A percentile compares a stretch with the other conserved stretches of the same genome.
These are phyloP conservation scores for Hybos culiciformis DNA, from an alignment of 2,888 invertebrate genomes.

Conservation along the genomic window DNA sequence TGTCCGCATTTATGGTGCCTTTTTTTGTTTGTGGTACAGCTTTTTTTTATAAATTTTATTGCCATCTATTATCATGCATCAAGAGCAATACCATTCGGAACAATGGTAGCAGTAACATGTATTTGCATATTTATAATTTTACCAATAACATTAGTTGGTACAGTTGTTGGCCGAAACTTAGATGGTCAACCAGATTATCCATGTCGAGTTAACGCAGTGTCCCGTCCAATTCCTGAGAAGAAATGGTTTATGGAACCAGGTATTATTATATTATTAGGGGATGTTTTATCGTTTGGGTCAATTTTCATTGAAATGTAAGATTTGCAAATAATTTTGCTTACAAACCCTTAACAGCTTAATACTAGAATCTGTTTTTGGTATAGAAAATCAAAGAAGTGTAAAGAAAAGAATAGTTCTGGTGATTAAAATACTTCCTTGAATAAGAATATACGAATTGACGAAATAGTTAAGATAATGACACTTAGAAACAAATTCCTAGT, in stretches of 20 bases:
- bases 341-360: too few relatives aligned
- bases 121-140: constrained; percentile 97
- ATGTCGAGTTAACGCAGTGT: constrained; percentile 96
- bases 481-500: too few relatives aligned
- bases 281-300: constrained; percentile 95
- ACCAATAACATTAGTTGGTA: constrained; percentile 90
- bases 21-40: constrained; percentile 90
- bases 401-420: too few relatives aligned
- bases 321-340: too few relatives aligned
- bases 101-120: constrained; percentile 97
- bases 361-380: too few relatives aligned
- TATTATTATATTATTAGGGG: constrained; percentile 88
- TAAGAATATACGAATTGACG: too few relatives aligned
- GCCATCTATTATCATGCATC: constrained; percentile 99
- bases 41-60: constrained; percentile 96
- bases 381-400: too few relatives aligned
- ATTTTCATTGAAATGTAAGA: constrained; percentile 98
- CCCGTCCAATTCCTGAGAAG: constrained; percentile 79
- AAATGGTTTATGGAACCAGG: constrained; percentile 96
- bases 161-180: constrained; percentile 90
- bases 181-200: constrained; percentile 96
- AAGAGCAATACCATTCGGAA: constrained; percentile 95
- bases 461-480: too few relatives aligned
- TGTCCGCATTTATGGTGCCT: constrained; percentile 90
- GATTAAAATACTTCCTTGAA: too few relatives aligned